Conservation (phyloP, 2,888 invertebrate species). For the Alviniconcha strummeri region DNA sequence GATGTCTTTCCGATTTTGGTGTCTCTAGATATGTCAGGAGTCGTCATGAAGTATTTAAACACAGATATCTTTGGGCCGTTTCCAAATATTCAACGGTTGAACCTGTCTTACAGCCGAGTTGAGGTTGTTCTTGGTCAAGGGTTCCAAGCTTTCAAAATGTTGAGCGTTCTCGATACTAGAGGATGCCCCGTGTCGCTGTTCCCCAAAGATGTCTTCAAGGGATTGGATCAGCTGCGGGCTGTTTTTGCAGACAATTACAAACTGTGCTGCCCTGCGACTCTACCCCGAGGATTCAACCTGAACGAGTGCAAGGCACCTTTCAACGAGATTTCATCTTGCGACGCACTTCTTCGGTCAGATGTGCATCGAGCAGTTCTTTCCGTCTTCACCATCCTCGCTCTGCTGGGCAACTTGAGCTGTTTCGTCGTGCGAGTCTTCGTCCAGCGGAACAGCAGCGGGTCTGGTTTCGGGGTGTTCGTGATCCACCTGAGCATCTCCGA, state of each 20-base stretch:
- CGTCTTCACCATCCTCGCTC: background rate
- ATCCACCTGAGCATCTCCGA: no score
- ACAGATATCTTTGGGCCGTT: background rate
- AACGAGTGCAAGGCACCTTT: background rate
- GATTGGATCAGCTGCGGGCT: background rate
- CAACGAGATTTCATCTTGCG: background rate
- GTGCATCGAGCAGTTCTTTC: background rate
- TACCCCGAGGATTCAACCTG: background rate
- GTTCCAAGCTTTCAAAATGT: background rate
- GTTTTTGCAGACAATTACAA: background rate
- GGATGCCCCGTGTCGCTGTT: background rate
- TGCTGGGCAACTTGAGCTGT: no score
- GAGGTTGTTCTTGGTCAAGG: background rate
- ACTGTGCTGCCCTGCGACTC: background rate
- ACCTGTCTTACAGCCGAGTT: slow-evolving; percentile 1
- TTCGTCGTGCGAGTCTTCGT: no score
- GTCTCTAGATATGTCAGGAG: background rate
- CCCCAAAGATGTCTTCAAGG: background rate
- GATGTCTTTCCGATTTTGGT: background rate
- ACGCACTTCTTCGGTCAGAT: background rate
- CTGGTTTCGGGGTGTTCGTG: no score
- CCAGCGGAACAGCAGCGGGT: no score
- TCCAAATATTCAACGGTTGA: background rate
- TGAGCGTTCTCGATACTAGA: background rate
- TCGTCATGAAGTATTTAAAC: background rate